These are phyloP conservation scores for Diarsia rubi DNA, from an alignment of 2,888 invertebrate genomes.

Conservation along the genomic window DNA sequence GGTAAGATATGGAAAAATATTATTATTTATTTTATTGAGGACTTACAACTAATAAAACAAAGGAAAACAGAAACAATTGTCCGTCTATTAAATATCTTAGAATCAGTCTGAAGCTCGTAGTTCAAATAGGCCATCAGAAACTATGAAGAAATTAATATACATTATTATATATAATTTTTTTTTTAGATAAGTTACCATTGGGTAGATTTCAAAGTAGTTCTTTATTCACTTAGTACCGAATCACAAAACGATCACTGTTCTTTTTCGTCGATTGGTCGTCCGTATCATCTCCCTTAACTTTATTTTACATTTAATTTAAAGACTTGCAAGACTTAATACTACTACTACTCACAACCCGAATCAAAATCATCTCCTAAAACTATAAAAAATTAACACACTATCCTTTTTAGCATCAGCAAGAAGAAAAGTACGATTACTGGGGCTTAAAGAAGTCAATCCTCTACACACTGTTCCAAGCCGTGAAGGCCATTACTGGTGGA, in stretches of 20 bases:
- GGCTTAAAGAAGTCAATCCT: slow-evolving; percentile 95
- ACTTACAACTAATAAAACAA: no score
- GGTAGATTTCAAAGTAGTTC: not conserved
- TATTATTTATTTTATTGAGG: no score
- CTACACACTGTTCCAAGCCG: slow-evolving; percentile 96
- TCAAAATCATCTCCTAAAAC: not conserved
- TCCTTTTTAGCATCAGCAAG: slow-evolving; percentile 75
- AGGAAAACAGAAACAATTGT: no score
- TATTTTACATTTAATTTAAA: no score
- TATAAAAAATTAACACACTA: not conserved
- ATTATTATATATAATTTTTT: not conserved
- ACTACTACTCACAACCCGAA: not conserved
- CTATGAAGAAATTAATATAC: no score
- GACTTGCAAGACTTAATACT: not conserved
- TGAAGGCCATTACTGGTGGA: slow-evolving; percentile 96
- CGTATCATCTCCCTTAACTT: not conserved
- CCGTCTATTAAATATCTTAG: no score
- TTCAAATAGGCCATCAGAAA: not conserved
- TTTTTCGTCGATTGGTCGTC: not conserved
- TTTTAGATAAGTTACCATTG: not conserved
- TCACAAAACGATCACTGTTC: not conserved
- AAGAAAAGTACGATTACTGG: slow-evolving; percentile 92
- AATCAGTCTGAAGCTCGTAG: no score
- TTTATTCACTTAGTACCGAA: not conserved
- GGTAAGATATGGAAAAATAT: slow-evolving; percentile 66